Percentiles rank a stretch among this genome's conserved stretches.
phyloP scores from a whole-genome alignment of 2,797 vertebrate species.

The Sebastes matsubarae region DNA sequence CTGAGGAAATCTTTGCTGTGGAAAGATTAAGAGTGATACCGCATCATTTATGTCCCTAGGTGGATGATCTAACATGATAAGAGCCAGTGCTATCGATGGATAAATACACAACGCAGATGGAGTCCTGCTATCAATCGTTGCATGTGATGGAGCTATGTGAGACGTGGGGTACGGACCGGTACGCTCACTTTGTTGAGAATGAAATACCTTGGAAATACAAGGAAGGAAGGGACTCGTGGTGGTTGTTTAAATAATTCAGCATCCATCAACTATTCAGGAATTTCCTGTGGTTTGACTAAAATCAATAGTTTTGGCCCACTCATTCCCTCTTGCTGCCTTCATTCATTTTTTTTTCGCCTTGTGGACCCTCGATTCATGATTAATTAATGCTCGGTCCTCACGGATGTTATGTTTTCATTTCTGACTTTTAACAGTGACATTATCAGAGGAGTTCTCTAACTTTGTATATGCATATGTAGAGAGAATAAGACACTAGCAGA shows the following conservation, averaged over 20 bases:
- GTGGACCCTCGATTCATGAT: slow-evolving; percentile 15
- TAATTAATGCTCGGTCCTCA: slow-evolving; percentile 17
- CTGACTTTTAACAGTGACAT: slow-evolving; percentile 16
- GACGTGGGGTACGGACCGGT: not conserved
- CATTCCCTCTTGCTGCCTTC: slow-evolving; percentile 1
- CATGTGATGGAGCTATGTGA: slow-evolving; percentile 3
- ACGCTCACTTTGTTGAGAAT: slow-evolving; percentile 8
- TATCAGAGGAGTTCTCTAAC: not conserved
- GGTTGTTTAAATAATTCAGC: slow-evolving; percentile 68
- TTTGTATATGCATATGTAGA: not conserved
- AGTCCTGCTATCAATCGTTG: slow-evolving; percentile 36
- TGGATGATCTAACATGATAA: slow-evolving; percentile 38
- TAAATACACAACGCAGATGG: slow-evolving; percentile 25
- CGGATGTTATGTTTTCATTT: slow-evolving; percentile 14
- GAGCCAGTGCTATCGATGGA: slow-evolving; percentile 18
- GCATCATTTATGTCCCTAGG: slow-evolving; percentile 36
- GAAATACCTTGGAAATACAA: slow-evolving; percentile 40
- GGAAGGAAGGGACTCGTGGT: slow-evolving; percentile 21
- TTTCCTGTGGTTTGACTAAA: slow-evolving; percentile 63
- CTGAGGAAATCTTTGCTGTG: slow-evolving; percentile 60
- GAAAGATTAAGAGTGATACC: slow-evolving; percentile 52
- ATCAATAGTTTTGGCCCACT: slow-evolving; percentile 58
- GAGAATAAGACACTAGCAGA: not conserved
- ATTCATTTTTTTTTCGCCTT: slow-evolving; percentile 4
- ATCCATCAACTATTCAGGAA: slow-evolving; percentile 55